Percentiles rank a stretch among this genome's conserved stretches.
These are phyloP conservation scores for Laothoe populi DNA, from an alignment of 2,888 invertebrate genomes.

Conservation along the genomic window DNA sequence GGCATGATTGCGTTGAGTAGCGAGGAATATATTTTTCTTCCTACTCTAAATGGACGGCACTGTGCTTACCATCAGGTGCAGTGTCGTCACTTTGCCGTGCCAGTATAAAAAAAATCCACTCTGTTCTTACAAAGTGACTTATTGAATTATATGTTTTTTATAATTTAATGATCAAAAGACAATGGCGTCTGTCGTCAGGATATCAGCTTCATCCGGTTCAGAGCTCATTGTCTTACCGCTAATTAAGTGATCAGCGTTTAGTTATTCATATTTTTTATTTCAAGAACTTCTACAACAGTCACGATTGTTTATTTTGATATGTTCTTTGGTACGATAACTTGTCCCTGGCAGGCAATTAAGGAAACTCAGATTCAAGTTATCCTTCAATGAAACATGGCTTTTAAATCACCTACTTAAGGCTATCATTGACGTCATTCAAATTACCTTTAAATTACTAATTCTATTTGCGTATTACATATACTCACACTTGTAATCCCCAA, in stretches of 20 bases:
- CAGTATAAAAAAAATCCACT: background rate
- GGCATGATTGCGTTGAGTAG: too few species aligned
- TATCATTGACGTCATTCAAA: too few species aligned
- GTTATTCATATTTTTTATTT: background rate
- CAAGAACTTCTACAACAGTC: background rate
- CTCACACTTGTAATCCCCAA: too few species aligned
- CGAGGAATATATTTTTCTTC: too few species aligned
- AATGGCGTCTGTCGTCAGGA: background rate
- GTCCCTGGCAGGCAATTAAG: background rate
- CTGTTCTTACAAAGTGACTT: background rate
- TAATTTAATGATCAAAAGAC: constrained; percentile 1
- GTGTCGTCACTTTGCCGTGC: too few species aligned
- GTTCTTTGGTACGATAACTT: background rate
- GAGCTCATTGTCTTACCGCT: constrained; percentile 7
- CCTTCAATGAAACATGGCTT: background rate
- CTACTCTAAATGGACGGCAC: too few species aligned
- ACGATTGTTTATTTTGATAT: background rate
- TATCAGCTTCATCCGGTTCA: background rate
- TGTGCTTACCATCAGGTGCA: too few species aligned
- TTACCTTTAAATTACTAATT: too few species aligned
- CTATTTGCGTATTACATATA: too few species aligned
- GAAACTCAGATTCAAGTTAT: background rate
- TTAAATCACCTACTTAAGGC: too few species aligned
- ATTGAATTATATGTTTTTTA: background rate
- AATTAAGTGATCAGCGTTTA: background rate